phyloP scores from a whole-genome alignment of 2,888 invertebrate species.

The Mimumesa dahlbomi region DNA sequence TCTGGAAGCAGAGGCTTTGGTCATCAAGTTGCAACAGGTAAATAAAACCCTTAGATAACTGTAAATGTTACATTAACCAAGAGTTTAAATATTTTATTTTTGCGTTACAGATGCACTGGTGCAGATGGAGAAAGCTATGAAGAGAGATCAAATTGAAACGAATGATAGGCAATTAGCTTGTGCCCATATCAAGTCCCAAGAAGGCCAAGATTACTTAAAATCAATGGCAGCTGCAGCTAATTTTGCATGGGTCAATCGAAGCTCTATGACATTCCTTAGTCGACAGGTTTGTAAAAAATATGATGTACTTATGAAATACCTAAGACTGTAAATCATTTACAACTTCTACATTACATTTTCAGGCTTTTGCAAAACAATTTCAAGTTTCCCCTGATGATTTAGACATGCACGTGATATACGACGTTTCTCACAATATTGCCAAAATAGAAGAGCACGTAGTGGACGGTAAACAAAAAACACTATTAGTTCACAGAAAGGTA shows the following conservation, averaged over 20 bases:
- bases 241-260: conserved; percentile 99
- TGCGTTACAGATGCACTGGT: conserved; percentile 90
- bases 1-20: conserved; percentile 99
- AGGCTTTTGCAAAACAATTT: conserved; percentile 99
- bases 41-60: neutral
- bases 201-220: conserved; percentile 98
- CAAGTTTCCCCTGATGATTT: conserved; percentile 97
- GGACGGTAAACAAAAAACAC: conserved; percentile 93
- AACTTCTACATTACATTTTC: conserved; percentile 23
- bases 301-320: conserved; percentile 16
- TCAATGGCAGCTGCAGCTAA: conserved; percentile 99
- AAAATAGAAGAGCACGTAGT: conserved; percentile 98
- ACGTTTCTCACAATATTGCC: conserved; percentile 99
- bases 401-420: conserved; percentile 99
- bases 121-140: conserved; percentile 99
- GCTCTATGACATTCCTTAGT: conserved; percentile 99
- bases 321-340: too few species aligned
- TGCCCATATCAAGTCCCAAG: conserved; percentile 94
- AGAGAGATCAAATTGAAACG: conserved; percentile 96
- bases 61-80: neutral
- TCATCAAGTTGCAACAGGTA: conserved; percentile 91
- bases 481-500: conserved; percentile 97
- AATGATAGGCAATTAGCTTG: conserved; percentile 99
- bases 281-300: conserved; percentile 82
- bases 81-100: neutral